phyloP scores from a whole-genome alignment of 2,888 invertebrate species.

The Biston betularia region DNA sequence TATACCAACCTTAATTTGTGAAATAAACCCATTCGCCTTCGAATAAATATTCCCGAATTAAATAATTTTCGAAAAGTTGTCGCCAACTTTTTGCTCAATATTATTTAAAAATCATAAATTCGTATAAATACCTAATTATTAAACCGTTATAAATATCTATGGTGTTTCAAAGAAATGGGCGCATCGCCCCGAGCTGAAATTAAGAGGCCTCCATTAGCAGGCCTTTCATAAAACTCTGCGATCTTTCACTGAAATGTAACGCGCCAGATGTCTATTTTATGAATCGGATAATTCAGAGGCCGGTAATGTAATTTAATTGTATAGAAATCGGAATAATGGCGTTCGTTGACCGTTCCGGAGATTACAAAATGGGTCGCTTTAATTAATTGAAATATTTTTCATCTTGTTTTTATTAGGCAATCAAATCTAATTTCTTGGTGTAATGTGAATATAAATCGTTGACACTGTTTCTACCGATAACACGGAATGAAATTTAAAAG shows the following conservation, averaged over 20 bases:
- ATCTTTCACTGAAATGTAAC: slow-evolving; percentile 33
- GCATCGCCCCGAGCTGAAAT: slow-evolving; percentile 35
- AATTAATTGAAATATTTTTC: slow-evolving; percentile 4
- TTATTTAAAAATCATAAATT: neutral
- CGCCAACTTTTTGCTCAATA: no score
- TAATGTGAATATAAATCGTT: neutral
- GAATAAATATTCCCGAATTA: no score
- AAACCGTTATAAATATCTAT: slow-evolving; percentile 8
- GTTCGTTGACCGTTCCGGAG: slow-evolving; percentile 16
- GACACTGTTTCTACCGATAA: neutral
- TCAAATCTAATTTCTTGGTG: neutral
- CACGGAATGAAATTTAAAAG: neutral
- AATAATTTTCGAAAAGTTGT: no score
- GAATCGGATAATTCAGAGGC: slow-evolving; percentile 23
- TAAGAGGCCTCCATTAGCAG: slow-evolving; percentile 31
- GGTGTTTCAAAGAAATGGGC: slow-evolving; percentile 28
- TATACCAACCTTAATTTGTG: no score
- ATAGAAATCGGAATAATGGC: slow-evolving; percentile 25
- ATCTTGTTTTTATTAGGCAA: neutral
- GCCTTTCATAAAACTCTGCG: slow-evolving; percentile 34
- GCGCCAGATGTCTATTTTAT: slow-evolving; percentile 40
- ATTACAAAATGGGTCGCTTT: slow-evolving; percentile 8
- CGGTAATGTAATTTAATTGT: slow-evolving; percentile 21
- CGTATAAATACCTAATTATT: neutral
- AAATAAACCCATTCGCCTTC: no score